These are phyloP conservation scores for Macrophya alboannulata DNA, from an alignment of 2,888 invertebrate species.

Conservation along the genomic window DNA sequence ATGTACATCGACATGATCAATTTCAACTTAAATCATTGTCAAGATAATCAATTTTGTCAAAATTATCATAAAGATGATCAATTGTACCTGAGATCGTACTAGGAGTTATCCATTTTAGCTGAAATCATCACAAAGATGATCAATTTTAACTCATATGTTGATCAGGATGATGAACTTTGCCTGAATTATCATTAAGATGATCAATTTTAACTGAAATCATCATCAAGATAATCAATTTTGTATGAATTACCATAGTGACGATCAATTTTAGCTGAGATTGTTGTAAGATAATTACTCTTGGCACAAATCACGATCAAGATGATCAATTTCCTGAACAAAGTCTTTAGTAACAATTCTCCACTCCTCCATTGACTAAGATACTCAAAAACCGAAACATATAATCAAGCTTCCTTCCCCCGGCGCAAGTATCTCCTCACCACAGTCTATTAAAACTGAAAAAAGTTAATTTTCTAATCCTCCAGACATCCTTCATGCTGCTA, in stretches of 20 bases:
- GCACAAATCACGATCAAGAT: too few species aligned
- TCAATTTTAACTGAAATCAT: too few species aligned
- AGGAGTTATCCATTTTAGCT: background rate
- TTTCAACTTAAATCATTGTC: too few species aligned
- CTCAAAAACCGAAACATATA: background rate
- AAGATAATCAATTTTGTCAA: background rate
- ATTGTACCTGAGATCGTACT: too few species aligned
- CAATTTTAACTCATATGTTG: background rate
- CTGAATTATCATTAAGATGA: too few species aligned
- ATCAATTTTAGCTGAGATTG: too few species aligned
- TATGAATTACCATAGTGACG: too few species aligned
- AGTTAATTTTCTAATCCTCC: slow-evolving; percentile 65
- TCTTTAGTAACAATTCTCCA: background rate
- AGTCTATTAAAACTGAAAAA: background rate
- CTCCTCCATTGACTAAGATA: background rate
- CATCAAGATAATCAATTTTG: too few species aligned
- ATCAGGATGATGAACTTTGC: background rate
- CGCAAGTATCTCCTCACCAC: background rate
- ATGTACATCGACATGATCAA: too few species aligned
- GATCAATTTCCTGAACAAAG: background rate
- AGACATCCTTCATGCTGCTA: slow-evolving; percentile 97
- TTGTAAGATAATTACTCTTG: too few species aligned
- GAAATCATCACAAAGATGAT: background rate
- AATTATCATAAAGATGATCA: too few species aligned
- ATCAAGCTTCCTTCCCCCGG: background rate